Conservation (phyloP, 1,140 invertebrate species). For the Chymomyza costata region DNA sequence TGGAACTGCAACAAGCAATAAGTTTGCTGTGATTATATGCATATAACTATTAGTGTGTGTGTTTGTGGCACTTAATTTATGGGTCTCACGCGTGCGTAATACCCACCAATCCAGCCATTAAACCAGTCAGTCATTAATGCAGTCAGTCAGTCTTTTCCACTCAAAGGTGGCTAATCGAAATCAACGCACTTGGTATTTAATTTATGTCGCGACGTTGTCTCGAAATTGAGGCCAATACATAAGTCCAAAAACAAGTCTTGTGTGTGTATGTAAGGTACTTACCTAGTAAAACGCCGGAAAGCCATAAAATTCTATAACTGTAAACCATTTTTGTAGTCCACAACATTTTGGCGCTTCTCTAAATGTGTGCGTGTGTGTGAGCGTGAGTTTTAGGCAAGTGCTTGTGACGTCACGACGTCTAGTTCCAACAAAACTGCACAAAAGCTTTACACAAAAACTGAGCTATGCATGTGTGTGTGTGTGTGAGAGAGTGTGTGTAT, state of each 20-base stretch:
- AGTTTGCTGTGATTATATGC: neutral
- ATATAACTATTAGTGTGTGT: neutral
- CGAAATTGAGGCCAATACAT: slow-evolving; percentile 51
- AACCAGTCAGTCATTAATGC: too few relatives aligned
- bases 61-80: slow-evolving; percentile 35
- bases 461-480: too few relatives aligned
- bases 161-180: slow-evolving; percentile 64
- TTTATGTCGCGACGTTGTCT: slow-evolving; percentile 38
- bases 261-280: slow-evolving; percentile 27
- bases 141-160: slow-evolving; percentile 34
- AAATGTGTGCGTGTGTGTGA: slow-evolving; percentile 10
- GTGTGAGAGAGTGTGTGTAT: slow-evolving; percentile 2
- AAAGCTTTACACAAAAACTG: slow-evolving; percentile 7
- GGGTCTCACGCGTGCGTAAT: slow-evolving; percentile 53
- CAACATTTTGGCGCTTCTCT: slow-evolving; percentile 58
- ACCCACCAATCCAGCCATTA: slow-evolving; percentile 6
- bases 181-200: slow-evolving; percentile 67
- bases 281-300: slow-evolving; percentile 74
- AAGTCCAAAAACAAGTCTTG: neutral
- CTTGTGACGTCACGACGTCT: slow-evolving; percentile 27
- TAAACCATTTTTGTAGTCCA: slow-evolving; percentile 75
- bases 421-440: slow-evolving; percentile 34
- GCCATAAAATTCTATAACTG: slow-evolving; percentile 74
- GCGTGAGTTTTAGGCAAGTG: slow-evolving; percentile 8
- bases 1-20: slow-evolving; percentile 13